A percentile compares a stretch with the other conserved stretches of the same genome.
phyloP scores from a whole-genome alignment of 2,113 vertebrate genomes.

The Anas platyrhynchos region DNA sequence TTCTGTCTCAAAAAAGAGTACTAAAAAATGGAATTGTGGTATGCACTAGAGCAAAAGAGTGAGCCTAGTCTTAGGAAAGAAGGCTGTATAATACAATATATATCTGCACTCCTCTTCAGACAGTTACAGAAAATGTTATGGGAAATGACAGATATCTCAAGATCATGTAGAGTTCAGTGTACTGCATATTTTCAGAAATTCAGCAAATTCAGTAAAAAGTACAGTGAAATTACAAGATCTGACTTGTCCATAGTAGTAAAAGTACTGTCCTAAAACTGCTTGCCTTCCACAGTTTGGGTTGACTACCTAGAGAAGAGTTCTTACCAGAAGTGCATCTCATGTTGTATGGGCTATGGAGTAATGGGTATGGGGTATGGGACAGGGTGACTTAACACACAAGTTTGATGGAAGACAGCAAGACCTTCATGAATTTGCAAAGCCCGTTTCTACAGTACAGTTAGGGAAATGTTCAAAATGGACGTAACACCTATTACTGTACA shows the following conservation, averaged over 20 bases:
- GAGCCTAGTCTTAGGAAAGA: neutral
- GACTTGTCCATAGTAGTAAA: neutral
- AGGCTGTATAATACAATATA: neutral
- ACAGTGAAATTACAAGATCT: neutral
- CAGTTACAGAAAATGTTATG: neutral
- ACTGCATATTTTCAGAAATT: neutral
- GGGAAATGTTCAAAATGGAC: neutral
- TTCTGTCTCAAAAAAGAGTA: neutral
- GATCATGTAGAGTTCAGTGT: neutral
- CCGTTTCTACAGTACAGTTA: neutral
- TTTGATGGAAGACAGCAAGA: neutral
- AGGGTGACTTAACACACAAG: neutral
- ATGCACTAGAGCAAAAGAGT: neutral
- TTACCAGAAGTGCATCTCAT: neutral
- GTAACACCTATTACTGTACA: too few species aligned
- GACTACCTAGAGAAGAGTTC: neutral
- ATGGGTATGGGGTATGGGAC: neutral
- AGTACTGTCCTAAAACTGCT: neutral
- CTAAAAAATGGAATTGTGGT: neutral
- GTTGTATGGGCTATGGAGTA: neutral
- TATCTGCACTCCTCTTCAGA: neutral
- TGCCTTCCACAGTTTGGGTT: neutral
- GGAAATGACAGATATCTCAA: neutral
- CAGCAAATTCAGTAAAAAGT: neutral
- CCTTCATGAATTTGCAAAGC: neutral